phyloP scores from a whole-genome alignment of 2,888 invertebrate species.

The Pasiphila rectangulata region DNA sequence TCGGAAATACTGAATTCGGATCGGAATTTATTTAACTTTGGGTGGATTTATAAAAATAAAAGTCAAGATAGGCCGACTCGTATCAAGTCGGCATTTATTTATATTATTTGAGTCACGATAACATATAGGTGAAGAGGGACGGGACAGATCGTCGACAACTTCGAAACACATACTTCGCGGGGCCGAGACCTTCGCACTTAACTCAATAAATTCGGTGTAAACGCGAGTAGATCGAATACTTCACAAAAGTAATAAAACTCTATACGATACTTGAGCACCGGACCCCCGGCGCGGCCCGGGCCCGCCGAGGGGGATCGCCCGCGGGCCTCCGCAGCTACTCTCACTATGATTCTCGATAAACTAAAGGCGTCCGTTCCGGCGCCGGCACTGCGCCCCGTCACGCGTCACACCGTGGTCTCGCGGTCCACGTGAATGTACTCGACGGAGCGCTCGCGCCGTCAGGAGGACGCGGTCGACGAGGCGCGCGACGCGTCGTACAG shows the following conservation, averaged over 20 bases:
- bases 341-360: neutral
- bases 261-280: constrained; percentile 24
- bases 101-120: constrained; percentile 54
- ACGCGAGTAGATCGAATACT: constrained; percentile 4
- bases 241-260: constrained; percentile 17
- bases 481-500: constrained; percentile 83
- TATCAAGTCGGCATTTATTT: constrained; percentile 53
- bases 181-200: constrained; percentile 3
- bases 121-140: constrained; percentile 69
- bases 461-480: constrained; percentile 84
- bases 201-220: constrained; percentile 8
- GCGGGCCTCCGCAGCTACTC: neutral
- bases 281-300: neutral
- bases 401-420: constrained; percentile 92
- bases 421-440: constrained; percentile 96
- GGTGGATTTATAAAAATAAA: neutral
- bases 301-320: neutral
- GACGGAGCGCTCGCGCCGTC: constrained; percentile 94
- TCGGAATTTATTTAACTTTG: too few relatives aligned
- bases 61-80: constrained; percentile 32
- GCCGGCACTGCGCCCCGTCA: constrained; percentile 44
- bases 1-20: too few relatives aligned
- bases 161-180: neutral
- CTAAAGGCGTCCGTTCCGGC: neutral
- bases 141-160: constrained; percentile 67